phyloP scores from a whole-genome alignment of 2,888 invertebrate species.

The Gryllus longicercus region DNA sequence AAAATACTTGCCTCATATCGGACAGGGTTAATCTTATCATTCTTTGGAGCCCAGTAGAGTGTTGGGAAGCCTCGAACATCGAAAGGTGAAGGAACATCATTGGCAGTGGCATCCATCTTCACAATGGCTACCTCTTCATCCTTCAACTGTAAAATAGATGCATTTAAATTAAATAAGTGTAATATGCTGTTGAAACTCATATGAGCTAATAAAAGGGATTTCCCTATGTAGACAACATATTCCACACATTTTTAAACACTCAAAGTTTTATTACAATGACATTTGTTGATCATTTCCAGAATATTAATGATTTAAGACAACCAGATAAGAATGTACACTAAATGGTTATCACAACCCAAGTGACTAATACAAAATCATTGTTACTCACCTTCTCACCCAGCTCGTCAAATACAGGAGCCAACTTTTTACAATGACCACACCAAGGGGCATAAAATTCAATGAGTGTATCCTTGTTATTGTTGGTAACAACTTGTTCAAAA shows the following conservation, averaged over 20 bases:
- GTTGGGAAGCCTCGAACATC: constrained; percentile 98
- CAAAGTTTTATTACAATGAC: too few species aligned
- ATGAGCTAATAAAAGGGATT: too few species aligned
- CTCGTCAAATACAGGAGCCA: constrained; percentile 91
- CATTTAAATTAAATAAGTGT: too few species aligned
- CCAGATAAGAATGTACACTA: too few species aligned
- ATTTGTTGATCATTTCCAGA: too few species aligned
- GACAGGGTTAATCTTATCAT: constrained; percentile 70
- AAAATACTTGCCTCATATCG: constrained; percentile 70
- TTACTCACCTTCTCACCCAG: constrained; percentile 73
- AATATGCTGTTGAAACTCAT: too few species aligned
- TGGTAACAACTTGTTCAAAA: constrained; percentile 89
- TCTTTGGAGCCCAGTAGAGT: constrained; percentile 90
- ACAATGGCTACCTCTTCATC: constrained; percentile 87
- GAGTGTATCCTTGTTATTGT: constrained; percentile 88
- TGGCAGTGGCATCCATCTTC: constrained; percentile 98
- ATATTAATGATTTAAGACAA: too few species aligned
- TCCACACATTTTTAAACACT: too few species aligned
- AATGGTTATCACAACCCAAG: too few species aligned
- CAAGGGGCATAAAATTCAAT: constrained; percentile 99
- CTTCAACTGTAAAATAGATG: constrained; percentile 57
- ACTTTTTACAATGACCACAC: constrained; percentile 98
- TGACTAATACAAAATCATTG: neutral
- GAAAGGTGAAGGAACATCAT: constrained; percentile 88
- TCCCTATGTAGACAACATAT: too few species aligned